phyloP scores from a whole-genome alignment of 2,888 invertebrate species.

The Gari tellinella region DNA sequence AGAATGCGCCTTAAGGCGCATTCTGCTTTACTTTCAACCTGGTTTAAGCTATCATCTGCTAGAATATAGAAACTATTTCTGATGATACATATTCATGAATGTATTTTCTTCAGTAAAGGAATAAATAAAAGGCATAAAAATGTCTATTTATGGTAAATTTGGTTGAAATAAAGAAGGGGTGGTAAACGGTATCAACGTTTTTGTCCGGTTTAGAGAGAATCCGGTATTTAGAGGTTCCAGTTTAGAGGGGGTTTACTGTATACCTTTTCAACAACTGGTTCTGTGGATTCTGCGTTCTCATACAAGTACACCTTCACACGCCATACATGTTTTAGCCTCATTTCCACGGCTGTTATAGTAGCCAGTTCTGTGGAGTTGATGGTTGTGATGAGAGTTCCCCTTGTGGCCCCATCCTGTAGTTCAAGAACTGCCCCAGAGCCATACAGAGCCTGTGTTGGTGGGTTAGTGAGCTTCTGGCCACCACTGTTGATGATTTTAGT shows the following conservation, averaged over 20 bases:
- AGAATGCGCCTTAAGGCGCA: too few species aligned
- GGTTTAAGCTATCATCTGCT: too few species aligned
- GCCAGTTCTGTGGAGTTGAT: constrained; percentile 9
- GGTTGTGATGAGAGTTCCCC: constrained; percentile 5
- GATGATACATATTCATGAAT: too few species aligned
- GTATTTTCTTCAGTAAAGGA: too few species aligned
- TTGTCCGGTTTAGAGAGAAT: too few species aligned
- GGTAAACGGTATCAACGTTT: too few species aligned
- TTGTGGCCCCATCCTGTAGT: constrained; percentile 16
- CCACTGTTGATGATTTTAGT: constrained; percentile 8
- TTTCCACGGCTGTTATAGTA: constrained; percentile 18
- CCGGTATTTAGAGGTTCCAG: too few species aligned
- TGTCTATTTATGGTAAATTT: too few species aligned
- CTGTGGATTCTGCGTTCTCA: not conserved
- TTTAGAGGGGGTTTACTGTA: not conserved
- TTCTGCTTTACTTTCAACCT: too few species aligned
- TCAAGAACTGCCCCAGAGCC: constrained; percentile 17
- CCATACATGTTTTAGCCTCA: constrained; percentile 9
- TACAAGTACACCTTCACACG: constrained; percentile 3
- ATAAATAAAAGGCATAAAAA: too few species aligned
- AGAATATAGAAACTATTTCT: too few species aligned
- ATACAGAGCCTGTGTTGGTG: constrained; percentile 26
- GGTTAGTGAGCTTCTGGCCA: not conserved
- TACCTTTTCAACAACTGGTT: constrained; percentile 12
- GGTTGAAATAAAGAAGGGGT: too few species aligned